Percentiles rank a stretch among this genome's conserved stretches.
phyloP scores from a whole-genome alignment of 2,888 invertebrate genomes.

The Drosophila silvestris region DNA sequence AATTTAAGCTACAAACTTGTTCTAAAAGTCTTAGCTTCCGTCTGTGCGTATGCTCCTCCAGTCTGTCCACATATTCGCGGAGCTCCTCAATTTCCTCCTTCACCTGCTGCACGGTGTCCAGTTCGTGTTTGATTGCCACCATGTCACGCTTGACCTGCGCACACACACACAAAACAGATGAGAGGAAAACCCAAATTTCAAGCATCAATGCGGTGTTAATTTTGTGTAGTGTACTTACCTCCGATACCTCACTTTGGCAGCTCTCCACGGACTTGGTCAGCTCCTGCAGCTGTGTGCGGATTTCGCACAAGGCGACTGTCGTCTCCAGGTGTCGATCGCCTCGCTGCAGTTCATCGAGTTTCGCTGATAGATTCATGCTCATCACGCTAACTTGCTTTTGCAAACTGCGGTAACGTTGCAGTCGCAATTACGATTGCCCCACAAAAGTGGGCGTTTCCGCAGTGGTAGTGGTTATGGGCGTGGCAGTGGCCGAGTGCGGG shows the following conservation, averaged over 20 bases:
- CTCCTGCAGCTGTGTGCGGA: constrained; percentile 96
- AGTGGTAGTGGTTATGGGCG: constrained; percentile 22
- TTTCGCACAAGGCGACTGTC: constrained; percentile 96
- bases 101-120: constrained; percentile 97
- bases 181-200: constrained; percentile 13
- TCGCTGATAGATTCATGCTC: constrained; percentile 97
- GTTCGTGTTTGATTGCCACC: constrained; percentile 97
- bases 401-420: constrained; percentile 88
- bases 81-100: constrained; percentile 97
- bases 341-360: constrained; percentile 96
- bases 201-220: constrained; percentile 16
- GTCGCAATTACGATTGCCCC: constrained; percentile 35
- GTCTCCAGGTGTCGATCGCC: constrained; percentile 96
- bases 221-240: constrained; percentile 85
- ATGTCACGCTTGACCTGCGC: constrained; percentile 94
- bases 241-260: constrained; percentile 97
- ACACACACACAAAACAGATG: constrained; percentile 1
- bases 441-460: constrained; percentile 23
- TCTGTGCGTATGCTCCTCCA: constrained; percentile 96
- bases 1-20: constrained; percentile 90
- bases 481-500: constrained; percentile 39
- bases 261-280: constrained; percentile 97
- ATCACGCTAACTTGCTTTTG: constrained; percentile 99
- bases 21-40: constrained; percentile 95
- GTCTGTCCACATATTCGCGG: constrained; percentile 95